Percentiles rank a stretch among this genome's conserved stretches.
These are phyloP conservation scores for Microctenopoma lineatum DNA, from an alignment of 2,797 vertebrate species.

Conservation along the genomic window DNA sequence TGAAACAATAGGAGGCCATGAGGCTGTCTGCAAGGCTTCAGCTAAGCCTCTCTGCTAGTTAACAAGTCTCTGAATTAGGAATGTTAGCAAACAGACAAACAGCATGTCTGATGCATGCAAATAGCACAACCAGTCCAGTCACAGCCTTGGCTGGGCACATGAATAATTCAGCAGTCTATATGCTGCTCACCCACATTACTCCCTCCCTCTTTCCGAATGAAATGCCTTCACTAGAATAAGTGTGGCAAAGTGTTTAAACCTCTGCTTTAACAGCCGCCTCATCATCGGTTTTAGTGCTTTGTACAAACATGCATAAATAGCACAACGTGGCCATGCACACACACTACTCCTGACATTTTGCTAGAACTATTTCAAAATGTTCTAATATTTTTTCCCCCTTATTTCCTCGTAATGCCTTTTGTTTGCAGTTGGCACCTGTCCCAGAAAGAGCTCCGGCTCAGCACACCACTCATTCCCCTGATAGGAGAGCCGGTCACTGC, in stretches of 20 bases:
- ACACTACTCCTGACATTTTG: slow-evolving; percentile 35
- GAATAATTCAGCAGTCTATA: slow-evolving; percentile 93
- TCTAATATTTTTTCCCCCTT: slow-evolving; percentile 72
- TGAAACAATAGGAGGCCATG: slow-evolving; percentile 88
- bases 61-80: slow-evolving; percentile 92
- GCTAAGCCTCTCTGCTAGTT: slow-evolving; percentile 89
- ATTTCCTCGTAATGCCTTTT: slow-evolving; percentile 88
- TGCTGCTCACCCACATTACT: slow-evolving; percentile 62
- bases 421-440: slow-evolving; percentile 93
- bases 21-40: slow-evolving; percentile 83
- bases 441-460: slow-evolving; percentile 86
- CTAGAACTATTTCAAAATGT: slow-evolving; percentile 54
- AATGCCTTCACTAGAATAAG: slow-evolving; percentile 82
- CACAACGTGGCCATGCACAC: slow-evolving; percentile 19
- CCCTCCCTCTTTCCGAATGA: slow-evolving; percentile 59
- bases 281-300: slow-evolving; percentile 50
- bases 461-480: slow-evolving; percentile 70
- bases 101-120: slow-evolving; percentile 94
- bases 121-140: slow-evolving; percentile 85
- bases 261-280: slow-evolving; percentile 27
- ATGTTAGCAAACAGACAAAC: slow-evolving; percentile 96
- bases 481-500: slow-evolving; percentile 65
- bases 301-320: slow-evolving; percentile 27
- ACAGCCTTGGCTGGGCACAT: slow-evolving; percentile 85
- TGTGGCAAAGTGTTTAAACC: slow-evolving; percentile 70